These are phyloP conservation scores for Solea solea DNA, from an alignment of 2,113 vertebrate genomes.

Conservation along the genomic window DNA sequence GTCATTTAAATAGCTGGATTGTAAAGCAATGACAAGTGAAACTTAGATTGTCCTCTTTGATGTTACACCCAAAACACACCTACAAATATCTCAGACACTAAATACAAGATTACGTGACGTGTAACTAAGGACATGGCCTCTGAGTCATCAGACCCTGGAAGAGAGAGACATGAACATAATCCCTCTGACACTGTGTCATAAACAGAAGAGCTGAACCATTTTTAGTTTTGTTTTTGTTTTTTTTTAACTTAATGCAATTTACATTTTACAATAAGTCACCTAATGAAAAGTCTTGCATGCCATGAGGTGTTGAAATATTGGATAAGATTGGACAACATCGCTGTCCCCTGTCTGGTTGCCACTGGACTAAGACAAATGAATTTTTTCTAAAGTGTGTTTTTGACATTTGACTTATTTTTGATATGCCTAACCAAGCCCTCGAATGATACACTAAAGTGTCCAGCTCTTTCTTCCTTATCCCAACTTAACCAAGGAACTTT, in stretches of 20 bases:
- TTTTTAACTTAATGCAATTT: not conserved
- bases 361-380: constrained; percentile 38
- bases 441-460: constrained; percentile 65
- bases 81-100: too few relatives aligned
- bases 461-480: constrained; percentile 37
- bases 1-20: too few relatives aligned
- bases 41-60: too few relatives aligned
- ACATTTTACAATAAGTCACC: constrained; percentile 44
- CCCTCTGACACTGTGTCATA: constrained; percentile 55
- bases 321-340: constrained; percentile 25
- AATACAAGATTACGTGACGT: too few relatives aligned
- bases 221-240: too few relatives aligned
- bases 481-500: constrained; percentile 46
- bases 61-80: too few relatives aligned
- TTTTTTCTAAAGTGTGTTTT: constrained; percentile 49
- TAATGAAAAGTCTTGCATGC: constrained; percentile 48
- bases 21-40: too few relatives aligned
- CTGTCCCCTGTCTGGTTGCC: constrained; percentile 39
- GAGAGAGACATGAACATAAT: constrained; percentile 38
- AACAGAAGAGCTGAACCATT: constrained; percentile 51
- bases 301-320: constrained; percentile 36
- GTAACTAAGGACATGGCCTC: constrained; percentile 29
- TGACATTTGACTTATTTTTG: constrained; percentile 56
- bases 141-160: constrained; percentile 21
- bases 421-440: constrained; percentile 40